Evolutionary conservation across 2,888 invertebrate genomes (phyloP).

Genomic region (Noctua pronuba): DNA sequence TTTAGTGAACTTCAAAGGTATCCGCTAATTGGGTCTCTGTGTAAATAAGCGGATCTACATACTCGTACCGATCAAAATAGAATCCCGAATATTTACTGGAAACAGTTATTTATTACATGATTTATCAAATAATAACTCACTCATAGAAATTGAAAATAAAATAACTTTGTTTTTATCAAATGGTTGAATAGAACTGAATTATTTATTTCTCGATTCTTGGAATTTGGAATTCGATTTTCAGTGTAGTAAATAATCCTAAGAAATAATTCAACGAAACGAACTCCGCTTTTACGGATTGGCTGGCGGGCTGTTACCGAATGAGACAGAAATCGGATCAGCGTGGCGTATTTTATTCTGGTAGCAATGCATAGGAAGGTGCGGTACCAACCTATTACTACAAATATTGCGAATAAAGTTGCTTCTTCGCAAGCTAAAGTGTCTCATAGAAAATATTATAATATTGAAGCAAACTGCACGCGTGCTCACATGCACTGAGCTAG

Average conservation of each 20-base stretch:
- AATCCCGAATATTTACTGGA: constrained; percentile 52
- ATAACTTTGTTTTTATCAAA: constrained; percentile 40
- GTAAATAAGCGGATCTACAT: constrained; percentile 68
- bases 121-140: constrained; percentile 33
- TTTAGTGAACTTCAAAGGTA: constrained; percentile 85
- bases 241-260: constrained; percentile 44
- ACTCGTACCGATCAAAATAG: constrained; percentile 62
- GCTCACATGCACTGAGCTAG: constrained; percentile 76
- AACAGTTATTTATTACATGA: constrained; percentile 25
- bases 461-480: constrained; percentile 47
- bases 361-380: background rate
- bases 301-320: constrained; percentile 38
- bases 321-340: constrained; percentile 36
- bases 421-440: constrained; percentile 28
- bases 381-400: constrained; percentile 7
- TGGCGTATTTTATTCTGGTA: constrained; percentile 40
- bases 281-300: constrained; percentile 40
- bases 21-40: constrained; percentile 83
- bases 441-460: constrained; percentile 40
- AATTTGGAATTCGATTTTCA: constrained; percentile 41
- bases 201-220: constrained; percentile 38
- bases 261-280: constrained; percentile 53
- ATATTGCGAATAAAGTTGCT: constrained; percentile 20
- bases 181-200: constrained; percentile 38
- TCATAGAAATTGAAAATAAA: constrained; percentile 42